Evolutionary conservation across 2,113 vertebrate species (phyloP), one percentile per base, ranked within the genome.

Genomic region (Thomomys bottae): DNA sequence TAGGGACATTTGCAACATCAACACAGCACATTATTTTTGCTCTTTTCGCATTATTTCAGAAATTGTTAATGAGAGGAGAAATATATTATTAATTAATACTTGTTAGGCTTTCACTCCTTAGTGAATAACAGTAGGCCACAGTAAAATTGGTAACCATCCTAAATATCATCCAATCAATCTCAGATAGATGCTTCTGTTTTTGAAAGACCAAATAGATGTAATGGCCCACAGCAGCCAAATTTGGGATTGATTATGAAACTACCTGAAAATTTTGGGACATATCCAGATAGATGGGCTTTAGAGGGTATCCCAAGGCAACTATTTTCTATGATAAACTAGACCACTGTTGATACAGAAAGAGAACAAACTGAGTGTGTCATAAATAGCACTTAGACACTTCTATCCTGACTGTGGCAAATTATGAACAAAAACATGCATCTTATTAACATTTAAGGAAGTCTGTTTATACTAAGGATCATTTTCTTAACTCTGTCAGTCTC

Each of bases 1-100:
- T 94, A 94, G 96, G 92, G 93, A 95, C 5, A 0, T 91, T 68
- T 78, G 63, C 70, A 75, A 84, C 49, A 91, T 81, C 91, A 94
- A 91, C 8, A 93, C 88, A 91, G 89, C 85, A n/a, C 73, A 82
- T 93, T 95, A 84, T 91, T 96, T 94, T 95, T 87, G 89, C 49
- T 91, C 84, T 87, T 92, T 93, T 91, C 78, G 81, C 17, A 34
- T 84, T 87, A 84, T 81, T 93, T 68, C 73, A 68, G 17, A 77
- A 34, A 84, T 45, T 91, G 57, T 84, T 87, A 93, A 95, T 81
- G 23, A 12, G 40, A 83, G 36, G n/a, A 28, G 23, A 34, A 87
- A 21, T 18, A 20, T 59, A 81, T 72, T 88, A 91, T 91, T 89
- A 89, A 87, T 79, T 90, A 87, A 91, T 76, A 93, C 63, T 12